Evolutionary conservation across 2,888 invertebrate genomes (phyloP).

Genomic region (Laothoe populi): DNA sequence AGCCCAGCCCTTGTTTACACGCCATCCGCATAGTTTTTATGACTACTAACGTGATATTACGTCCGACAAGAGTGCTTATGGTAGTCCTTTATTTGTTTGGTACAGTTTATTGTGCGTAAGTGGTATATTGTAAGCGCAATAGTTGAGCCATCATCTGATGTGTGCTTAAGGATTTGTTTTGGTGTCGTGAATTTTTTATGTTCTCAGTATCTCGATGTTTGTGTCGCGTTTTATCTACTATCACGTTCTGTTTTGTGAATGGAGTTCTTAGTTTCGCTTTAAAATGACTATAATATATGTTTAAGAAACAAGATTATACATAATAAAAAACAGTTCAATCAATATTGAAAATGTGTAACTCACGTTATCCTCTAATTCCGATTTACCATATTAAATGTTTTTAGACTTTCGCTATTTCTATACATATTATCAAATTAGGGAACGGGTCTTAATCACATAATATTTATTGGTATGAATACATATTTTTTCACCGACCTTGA

Average conservation of each 20-base stretch:
- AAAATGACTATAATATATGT: no score
- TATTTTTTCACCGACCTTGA: no score
- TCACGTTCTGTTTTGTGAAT: neutral
- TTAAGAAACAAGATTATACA: no score
- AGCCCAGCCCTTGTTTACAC: constrained; percentile 77
- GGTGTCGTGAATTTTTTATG: constrained; percentile 32
- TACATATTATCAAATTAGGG: no score
- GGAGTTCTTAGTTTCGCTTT: neutral
- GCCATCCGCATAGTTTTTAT: constrained; percentile 76
- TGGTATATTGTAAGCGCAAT: constrained; percentile 56
- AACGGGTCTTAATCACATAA: no score
- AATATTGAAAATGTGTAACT: no score
- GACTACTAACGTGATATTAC: constrained; percentile 73
- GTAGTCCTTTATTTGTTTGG: constrained; percentile 72
- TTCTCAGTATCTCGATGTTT: constrained; percentile 31
- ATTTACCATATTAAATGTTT: no score
- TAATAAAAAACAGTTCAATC: no score
- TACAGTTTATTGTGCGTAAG: constrained; percentile 69
- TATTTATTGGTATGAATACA: no score
- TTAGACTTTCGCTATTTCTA: no score
- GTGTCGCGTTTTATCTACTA: constrained; percentile 30
- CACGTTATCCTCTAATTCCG: no score
- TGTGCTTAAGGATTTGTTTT: constrained; percentile 41
- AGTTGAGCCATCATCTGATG: constrained; percentile 48
- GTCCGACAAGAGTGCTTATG: constrained; percentile 64